These are phyloP conservation scores for Catostomus latipinnis DNA, from an alignment of 2,797 vertebrate genomes.

Conservation along the genomic window DNA sequence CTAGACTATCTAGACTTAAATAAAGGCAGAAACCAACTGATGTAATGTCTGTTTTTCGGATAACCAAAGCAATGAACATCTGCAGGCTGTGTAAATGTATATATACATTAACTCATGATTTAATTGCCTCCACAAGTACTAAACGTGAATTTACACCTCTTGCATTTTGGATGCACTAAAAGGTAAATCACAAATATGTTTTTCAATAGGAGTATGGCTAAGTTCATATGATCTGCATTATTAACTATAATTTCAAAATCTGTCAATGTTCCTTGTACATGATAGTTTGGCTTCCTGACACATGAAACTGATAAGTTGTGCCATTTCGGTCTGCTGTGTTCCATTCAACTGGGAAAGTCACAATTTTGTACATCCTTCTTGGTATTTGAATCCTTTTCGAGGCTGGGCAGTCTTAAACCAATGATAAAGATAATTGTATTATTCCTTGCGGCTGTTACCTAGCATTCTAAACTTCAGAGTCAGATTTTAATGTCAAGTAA, in stretches of 20 bases:
- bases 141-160: neutral
- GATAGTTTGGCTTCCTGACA: no score
- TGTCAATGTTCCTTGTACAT: neutral
- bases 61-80: neutral
- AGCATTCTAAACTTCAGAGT: no score
- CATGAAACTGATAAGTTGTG: no score
- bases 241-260: neutral
- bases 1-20: neutral
- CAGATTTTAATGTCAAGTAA: no score
- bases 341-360: no score
- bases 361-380: no score
- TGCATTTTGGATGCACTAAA: neutral
- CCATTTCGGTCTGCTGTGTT: no score
- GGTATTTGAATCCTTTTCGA: no score
- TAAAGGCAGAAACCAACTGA: neutral
- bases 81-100: neutral
- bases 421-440: no score
- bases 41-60: slow-evolving; percentile 16
- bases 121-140: neutral
- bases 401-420: no score
- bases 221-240: neutral
- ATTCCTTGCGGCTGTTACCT: no score
- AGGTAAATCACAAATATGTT: neutral
- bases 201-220: neutral
- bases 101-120: neutral